Evolutionary conservation across 2,113 vertebrate genomes (phyloP).

Genomic region (Dendropsophus ebraccatus): DNA sequence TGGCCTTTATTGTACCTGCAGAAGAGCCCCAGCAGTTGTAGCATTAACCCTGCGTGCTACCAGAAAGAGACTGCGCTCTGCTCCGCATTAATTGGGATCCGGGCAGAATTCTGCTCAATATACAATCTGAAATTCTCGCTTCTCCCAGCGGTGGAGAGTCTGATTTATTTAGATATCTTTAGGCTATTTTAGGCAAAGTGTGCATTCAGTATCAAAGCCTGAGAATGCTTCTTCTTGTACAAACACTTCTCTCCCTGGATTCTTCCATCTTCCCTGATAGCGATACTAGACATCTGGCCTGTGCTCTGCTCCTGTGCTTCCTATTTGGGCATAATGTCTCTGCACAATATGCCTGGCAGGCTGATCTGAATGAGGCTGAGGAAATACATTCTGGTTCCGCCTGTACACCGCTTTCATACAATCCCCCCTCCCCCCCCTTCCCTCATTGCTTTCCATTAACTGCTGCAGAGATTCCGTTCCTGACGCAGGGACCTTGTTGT

Average conservation of each 20-base stretch:
- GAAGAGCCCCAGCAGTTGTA: not conserved
- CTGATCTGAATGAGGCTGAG: not conserved
- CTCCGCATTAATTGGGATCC: not conserved
- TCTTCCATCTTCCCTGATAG: not conserved
- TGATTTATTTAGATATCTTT: constrained; percentile 46
- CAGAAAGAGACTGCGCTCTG: not conserved
- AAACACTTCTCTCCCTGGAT: constrained; percentile 31
- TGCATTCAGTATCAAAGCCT: constrained; percentile 7
- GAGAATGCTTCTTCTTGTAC: constrained; percentile 12
- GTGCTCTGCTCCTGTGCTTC: constrained; percentile 1
- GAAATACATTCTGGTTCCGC: constrained; percentile 2
- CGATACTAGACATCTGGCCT: constrained; percentile 26
- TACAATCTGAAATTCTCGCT: constrained; percentile 17
- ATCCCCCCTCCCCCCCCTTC: not conserved
- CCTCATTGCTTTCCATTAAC: not conserved
- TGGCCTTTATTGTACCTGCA: not conserved
- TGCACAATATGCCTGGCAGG: constrained; percentile 38
- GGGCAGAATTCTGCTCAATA: not conserved
- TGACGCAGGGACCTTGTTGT: not conserved
- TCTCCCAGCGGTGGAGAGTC: not conserved
- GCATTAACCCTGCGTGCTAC: not conserved
- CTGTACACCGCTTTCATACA: not conserved
- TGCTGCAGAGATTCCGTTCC: not conserved
- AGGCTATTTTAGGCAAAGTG: constrained; percentile 34
- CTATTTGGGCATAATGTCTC: constrained; percentile 1